phyloP scores from a whole-genome alignment of 2,888 invertebrate genomes.

The Caenorhabditis sp. region DNA sequence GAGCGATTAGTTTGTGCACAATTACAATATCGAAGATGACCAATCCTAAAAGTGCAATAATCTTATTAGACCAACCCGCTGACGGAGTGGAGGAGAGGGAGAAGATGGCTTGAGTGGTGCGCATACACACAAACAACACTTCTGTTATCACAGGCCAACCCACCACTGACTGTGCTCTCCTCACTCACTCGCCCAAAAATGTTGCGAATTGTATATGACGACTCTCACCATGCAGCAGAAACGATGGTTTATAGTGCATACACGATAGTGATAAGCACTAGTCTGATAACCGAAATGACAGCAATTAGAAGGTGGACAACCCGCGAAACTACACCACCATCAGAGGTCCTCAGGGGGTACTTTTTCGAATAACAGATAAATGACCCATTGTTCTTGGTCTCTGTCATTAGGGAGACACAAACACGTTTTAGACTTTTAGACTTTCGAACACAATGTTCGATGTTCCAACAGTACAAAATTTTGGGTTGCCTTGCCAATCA shows the following conservation, averaged over 20 bases:
- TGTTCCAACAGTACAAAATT: too few relatives aligned
- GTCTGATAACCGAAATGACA: constrained; percentile 44
- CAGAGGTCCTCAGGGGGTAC: neutral
- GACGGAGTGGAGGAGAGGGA: neutral
- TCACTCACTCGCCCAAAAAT: constrained; percentile 38
- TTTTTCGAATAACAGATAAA: neutral
- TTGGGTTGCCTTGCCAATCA: too few relatives aligned
- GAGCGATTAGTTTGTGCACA: too few relatives aligned
- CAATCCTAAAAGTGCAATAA: constrained; percentile 43
- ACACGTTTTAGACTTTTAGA: too few relatives aligned
- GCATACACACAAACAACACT: constrained; percentile 43
- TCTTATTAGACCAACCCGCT: constrained; percentile 27
- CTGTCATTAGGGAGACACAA: neutral
- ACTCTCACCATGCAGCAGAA: constrained; percentile 12
- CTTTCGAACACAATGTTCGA: too few relatives aligned
- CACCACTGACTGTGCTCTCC: neutral
- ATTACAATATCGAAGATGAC: constrained; percentile 20
- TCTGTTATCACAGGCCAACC: constrained; percentile 50
- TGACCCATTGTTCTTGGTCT: constrained; percentile 35
- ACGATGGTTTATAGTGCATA: constrained; percentile 2
- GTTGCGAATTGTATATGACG: constrained; percentile 43
- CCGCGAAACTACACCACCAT: constrained; percentile 1
- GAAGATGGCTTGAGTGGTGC: constrained; percentile 41
- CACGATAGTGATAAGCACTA: constrained; percentile 4
- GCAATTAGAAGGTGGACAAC: neutral